Evolutionary conservation across 2,888 invertebrate species (phyloP).

Genomic region (Tenthredo scrophulariae): DNA sequence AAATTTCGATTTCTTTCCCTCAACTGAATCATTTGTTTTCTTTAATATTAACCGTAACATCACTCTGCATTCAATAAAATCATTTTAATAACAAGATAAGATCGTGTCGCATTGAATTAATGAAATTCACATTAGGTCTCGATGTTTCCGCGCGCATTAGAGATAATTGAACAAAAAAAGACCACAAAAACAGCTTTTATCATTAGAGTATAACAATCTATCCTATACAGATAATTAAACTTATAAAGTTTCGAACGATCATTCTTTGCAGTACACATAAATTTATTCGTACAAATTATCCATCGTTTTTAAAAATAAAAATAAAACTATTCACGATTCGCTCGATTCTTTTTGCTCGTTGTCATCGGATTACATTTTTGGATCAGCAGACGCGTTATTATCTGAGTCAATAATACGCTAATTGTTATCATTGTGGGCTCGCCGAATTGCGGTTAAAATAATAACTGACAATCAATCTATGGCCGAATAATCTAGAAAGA

Average conservation of each 20-base stretch:
- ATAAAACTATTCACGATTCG: slow-evolving; percentile 2
- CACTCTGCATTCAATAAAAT: neutral
- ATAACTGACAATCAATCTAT: slow-evolving; percentile 15
- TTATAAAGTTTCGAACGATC: neutral
- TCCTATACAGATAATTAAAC: neutral
- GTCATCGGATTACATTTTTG: neutral
- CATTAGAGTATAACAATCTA: neutral
- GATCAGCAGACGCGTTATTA: slow-evolving; percentile 1
- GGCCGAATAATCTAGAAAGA: neutral
- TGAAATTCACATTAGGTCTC: neutral
- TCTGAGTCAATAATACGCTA: neutral
- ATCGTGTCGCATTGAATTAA: neutral
- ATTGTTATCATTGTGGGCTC: slow-evolving; percentile 25
- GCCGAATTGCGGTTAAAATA: neutral
- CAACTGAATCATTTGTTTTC: neutral
- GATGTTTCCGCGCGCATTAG: neutral
- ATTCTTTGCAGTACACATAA: neutral
- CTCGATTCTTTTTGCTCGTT: neutral
- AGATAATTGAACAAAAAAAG: neutral
- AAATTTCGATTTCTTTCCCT: neutral
- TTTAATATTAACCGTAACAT: neutral
- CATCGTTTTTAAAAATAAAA: neutral
- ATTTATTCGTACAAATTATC: neutral
- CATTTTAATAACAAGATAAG: neutral
- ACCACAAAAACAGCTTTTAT: neutral